These are phyloP conservation scores for Radopholus similis DNA, from an alignment of 1,140 invertebrate genomes.

Conservation along the genomic window DNA sequence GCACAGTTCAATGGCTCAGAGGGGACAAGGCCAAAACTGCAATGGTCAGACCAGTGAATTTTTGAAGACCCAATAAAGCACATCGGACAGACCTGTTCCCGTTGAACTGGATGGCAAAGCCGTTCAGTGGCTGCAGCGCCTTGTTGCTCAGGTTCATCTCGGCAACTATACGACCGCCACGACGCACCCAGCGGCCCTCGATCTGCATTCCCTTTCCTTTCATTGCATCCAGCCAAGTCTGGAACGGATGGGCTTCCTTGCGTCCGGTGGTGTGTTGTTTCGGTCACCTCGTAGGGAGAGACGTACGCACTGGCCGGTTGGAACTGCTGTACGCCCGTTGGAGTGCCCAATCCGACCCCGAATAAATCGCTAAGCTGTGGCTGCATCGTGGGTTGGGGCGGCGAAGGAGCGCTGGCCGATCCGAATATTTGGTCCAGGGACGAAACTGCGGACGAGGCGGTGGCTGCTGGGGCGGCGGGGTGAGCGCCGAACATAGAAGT, in stretches of 20 bases:
- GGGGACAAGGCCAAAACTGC: conserved; percentile 86
- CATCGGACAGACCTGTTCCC: conserved; percentile 74
- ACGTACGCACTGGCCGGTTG: conserved; percentile 35
- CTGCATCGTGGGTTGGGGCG: background rate
- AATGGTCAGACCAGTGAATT: conserved; percentile 16
- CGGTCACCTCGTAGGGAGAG: conserved; percentile 60
- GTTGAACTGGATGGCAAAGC: conserved; percentile 95
- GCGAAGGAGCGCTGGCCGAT: too few relatives aligned
- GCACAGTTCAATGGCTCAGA: conserved; percentile 74
- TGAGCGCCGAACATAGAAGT: background rate
- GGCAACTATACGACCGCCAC: conserved; percentile 82
- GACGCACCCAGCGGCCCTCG: conserved; percentile 84
- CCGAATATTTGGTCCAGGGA: too few relatives aligned
- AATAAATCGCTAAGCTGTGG: background rate
- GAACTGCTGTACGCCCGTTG: conserved; percentile 6
- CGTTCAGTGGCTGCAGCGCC: conserved; percentile 93
- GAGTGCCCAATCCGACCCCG: conserved; percentile 1
- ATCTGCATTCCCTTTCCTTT: conserved; percentile 82
- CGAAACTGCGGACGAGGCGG: too few relatives aligned
- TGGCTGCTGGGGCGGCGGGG: background rate
- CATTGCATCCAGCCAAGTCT: conserved; percentile 52
- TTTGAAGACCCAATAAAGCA: conserved; percentile 3
- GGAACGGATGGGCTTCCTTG: background rate
- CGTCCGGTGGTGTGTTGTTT: background rate
- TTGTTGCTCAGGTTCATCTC: conserved; percentile 95